phyloP scores from a whole-genome alignment of 37 sponge, comb jelly and placozoan species.

The Petrosia ficiformis region DNA sequence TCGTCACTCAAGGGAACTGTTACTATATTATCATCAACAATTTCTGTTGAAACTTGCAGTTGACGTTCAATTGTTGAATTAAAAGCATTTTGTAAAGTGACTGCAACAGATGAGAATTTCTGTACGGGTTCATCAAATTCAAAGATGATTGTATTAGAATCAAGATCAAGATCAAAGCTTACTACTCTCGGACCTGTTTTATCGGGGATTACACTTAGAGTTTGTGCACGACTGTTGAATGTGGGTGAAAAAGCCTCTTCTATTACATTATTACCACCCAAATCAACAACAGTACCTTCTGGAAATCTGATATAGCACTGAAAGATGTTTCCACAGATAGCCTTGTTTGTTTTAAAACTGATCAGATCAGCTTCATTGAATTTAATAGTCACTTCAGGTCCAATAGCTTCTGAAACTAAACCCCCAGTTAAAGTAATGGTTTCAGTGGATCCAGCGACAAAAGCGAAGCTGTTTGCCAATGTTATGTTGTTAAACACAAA shows the following conservation, averaged over 20 bases:
- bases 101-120: slow-evolving; percentile 37
- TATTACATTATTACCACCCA: slow-evolving; percentile 39
- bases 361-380: slow-evolving; percentile 64
- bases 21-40: slow-evolving; percentile 30
- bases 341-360: slow-evolving; percentile 43
- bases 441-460: neutral
- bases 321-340: slow-evolving; percentile 30
- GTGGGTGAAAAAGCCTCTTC: slow-evolving; percentile 1
- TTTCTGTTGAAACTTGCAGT: slow-evolving; percentile 35
- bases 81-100: slow-evolving; percentile 59
- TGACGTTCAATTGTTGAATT: slow-evolving; percentile 44
- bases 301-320: slow-evolving; percentile 49
- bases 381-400: slow-evolving; percentile 37
- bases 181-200: slow-evolving; percentile 26
- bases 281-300: slow-evolving; percentile 43
- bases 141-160: slow-evolving; percentile 50
- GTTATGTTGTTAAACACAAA: slow-evolving; percentile 28
- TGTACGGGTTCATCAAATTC: slow-evolving; percentile 82
- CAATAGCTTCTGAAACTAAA: slow-evolving; percentile 21
- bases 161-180: slow-evolving; percentile 30
- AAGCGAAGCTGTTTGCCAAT: slow-evolving; percentile 11
- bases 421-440: slow-evolving; percentile 47
- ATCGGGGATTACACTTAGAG: slow-evolving; percentile 15
- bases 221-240: neutral
- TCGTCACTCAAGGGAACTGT: slow-evolving; percentile 20